These are phyloP conservation scores for Ctenosaura bakeri DNA, from an alignment of 2,797 vertebrate species.

Conservation along the genomic window DNA sequence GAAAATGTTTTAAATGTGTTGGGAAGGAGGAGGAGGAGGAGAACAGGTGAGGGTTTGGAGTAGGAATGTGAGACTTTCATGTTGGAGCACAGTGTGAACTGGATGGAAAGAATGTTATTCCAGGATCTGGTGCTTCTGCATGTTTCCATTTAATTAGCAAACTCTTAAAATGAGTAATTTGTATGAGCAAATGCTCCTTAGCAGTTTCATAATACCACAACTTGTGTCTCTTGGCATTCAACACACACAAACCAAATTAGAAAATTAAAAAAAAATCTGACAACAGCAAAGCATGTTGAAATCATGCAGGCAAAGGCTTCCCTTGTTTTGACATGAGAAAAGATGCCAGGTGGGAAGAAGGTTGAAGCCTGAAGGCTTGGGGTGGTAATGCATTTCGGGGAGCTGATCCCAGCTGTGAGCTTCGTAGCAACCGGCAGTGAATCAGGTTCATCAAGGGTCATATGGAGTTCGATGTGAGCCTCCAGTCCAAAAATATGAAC, in stretches of 20 bases:
- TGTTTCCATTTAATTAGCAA: conserved; percentile 76
- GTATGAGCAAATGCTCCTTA: conserved; percentile 78
- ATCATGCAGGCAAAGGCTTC: conserved; percentile 69
- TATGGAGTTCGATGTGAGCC: conserved; percentile 61
- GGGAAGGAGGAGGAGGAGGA: conserved; percentile 2
- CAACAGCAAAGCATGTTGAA: conserved; percentile 77
- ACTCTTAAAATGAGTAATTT: conserved; percentile 77
- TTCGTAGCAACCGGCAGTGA: conserved; percentile 65
- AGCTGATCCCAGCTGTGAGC: conserved; percentile 59
- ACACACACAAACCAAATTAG: conserved; percentile 55
- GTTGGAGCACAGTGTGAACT: conserved; percentile 55
- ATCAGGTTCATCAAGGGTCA: conserved; percentile 71
- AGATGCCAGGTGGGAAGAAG: conserved; percentile 71
- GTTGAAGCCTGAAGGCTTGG: conserved; percentile 64
- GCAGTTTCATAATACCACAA: conserved; percentile 79
- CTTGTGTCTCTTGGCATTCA: conserved; percentile 80
- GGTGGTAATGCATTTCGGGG: conserved; percentile 64
- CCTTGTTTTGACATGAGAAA: conserved; percentile 78
- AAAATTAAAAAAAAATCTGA: conserved; percentile 62
- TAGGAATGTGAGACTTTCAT: conserved; percentile 58
- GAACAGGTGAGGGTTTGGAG: neutral
- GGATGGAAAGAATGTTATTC: conserved; percentile 43
- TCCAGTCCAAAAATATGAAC: conserved; percentile 60
- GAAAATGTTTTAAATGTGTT: conserved; percentile 51
- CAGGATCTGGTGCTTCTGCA: conserved; percentile 52